Evolutionary conservation across 2,113 vertebrate genomes (phyloP).

Genomic region (Zootoca vivipara): DNA sequence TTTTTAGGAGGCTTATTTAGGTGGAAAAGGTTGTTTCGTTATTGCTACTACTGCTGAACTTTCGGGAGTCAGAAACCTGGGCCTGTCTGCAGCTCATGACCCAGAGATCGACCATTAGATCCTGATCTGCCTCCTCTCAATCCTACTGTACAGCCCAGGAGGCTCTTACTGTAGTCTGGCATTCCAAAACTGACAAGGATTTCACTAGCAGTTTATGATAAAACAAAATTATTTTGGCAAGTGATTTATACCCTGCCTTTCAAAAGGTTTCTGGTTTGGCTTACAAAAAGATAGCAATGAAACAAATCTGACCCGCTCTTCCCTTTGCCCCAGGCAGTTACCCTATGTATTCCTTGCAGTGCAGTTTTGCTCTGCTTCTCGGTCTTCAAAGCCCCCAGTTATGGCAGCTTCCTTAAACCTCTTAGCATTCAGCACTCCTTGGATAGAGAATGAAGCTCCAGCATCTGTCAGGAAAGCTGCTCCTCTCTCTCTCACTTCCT

Average conservation of each 20-base stretch:
- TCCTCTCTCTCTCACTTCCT: neutral
- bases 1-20: too few species aligned
- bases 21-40: too few species aligned
- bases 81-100: too few species aligned
- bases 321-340: neutral
- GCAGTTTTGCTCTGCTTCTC: neutral
- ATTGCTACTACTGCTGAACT: too few species aligned
- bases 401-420: neutral
- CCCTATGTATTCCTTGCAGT: neutral
- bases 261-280: neutral
- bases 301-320: neutral
- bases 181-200: neutral
- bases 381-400: neutral
- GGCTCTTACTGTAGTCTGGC: neutral
- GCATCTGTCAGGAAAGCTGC: neutral
- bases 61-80: too few species aligned
- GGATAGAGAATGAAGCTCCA: constrained; percentile 4
- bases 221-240: neutral
- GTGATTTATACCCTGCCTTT: neutral
- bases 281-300: neutral
- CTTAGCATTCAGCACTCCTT: neutral
- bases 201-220: neutral
- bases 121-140: too few species aligned
- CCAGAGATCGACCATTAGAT: too few species aligned
- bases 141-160: neutral